Conservation (phyloP, 2,797 vertebrate species). For the Ibycter americanus region DNA sequence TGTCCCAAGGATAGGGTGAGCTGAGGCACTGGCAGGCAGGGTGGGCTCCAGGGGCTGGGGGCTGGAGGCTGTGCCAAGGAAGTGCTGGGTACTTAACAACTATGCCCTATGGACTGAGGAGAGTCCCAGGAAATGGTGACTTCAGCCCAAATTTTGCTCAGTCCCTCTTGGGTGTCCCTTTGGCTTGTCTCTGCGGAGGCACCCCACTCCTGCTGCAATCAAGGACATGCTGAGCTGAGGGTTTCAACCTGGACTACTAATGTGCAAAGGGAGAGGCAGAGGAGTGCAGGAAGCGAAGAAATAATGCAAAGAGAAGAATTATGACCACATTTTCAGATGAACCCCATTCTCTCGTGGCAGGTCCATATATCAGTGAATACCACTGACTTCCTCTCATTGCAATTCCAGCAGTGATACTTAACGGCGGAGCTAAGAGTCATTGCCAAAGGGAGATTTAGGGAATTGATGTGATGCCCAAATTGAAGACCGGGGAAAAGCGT, state of each 20-base stretch:
- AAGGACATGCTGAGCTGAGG: background rate
- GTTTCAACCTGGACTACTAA: background rate
- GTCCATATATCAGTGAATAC: slow-evolving; percentile 3
- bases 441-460: slow-evolving; percentile 12
- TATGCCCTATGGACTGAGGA: background rate
- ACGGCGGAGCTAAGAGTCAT: slow-evolving; percentile 1
- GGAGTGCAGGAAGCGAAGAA: background rate
- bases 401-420: slow-evolving; percentile 22
- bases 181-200: background rate
- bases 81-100: background rate
- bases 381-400: slow-evolving; percentile 21
- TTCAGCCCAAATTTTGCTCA: background rate
- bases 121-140: background rate
- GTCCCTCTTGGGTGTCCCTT: background rate
- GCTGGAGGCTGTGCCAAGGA: background rate
- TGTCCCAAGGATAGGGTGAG: background rate
- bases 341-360: slow-evolving; percentile 11
- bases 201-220: background rate
- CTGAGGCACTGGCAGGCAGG: background rate
- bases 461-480: background rate
- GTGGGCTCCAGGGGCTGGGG: background rate
- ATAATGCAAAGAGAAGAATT: slow-evolving; percentile 25
- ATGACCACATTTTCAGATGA: slow-evolving; percentile 14
- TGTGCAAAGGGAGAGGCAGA: background rate
- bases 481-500: background rate